Evolutionary conservation across 2,113 vertebrate genomes (phyloP).

Genomic region (Monarcha castaneiventris): DNA sequence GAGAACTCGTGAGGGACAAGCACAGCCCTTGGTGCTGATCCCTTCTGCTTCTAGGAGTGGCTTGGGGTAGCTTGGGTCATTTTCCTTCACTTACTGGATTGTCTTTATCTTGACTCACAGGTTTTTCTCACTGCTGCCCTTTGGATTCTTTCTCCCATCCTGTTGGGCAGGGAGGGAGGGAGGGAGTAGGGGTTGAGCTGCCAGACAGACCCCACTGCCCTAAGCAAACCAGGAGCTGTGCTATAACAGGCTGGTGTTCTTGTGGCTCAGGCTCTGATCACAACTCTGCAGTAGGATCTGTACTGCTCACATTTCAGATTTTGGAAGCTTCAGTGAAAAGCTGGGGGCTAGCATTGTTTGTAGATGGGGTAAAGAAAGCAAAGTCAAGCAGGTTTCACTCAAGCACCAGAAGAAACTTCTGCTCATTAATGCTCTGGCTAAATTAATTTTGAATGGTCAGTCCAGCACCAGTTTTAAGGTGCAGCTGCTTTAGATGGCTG

Average conservation of each 20-base stretch:
- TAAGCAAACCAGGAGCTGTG: neutral
- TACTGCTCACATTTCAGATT: neutral
- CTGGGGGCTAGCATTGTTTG: neutral
- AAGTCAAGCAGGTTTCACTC: neutral
- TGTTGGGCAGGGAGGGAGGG: accelerated
- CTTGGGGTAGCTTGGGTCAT: neutral
- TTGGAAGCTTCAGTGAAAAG: neutral
- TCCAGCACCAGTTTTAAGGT: neutral
- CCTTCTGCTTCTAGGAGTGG: neutral
- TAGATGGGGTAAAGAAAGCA: neutral
- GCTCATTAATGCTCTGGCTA: neutral
- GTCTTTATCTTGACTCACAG: neutral
- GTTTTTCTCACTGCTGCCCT: neutral
- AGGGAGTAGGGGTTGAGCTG: neutral
- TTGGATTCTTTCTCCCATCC: neutral
- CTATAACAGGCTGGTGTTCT: neutral
- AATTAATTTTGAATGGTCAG: neutral
- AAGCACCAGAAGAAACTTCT: neutral
- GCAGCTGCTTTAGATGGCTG: neutral
- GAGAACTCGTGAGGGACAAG: neutral
- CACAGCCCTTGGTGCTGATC: neutral
- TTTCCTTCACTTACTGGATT: neutral
- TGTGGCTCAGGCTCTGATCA: neutral
- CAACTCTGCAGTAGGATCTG: neutral
- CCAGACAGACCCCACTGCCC: neutral